Evolutionary conservation across 92 coral and sea anemone genomes (phyloP).

Genomic region (Chrysogorgia sp.): DNA sequence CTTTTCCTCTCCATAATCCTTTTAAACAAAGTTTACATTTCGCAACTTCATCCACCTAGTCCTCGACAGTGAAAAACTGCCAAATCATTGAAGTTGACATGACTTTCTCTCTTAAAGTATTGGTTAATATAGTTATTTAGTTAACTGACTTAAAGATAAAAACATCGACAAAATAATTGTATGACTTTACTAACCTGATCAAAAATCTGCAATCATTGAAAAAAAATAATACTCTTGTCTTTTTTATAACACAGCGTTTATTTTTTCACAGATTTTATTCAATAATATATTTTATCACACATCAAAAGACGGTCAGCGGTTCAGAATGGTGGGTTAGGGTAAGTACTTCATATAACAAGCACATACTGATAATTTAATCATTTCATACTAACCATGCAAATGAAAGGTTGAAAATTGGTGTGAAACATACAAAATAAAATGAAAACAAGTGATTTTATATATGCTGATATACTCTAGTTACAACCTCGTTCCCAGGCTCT

Average conservation of each 20-base stretch:
- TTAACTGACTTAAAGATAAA: not conserved
- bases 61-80: slow-evolving; percentile 36
- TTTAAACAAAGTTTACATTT: slow-evolving; percentile 21
- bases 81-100: slow-evolving; percentile 27
- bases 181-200: slow-evolving; percentile 17
- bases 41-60: slow-evolving; percentile 10
- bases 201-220: slow-evolving; percentile 20
- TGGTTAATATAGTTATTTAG: not conserved
- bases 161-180: slow-evolving; percentile 8
- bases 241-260: slow-evolving; percentile 16
- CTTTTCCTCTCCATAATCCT: slow-evolving; percentile 33
- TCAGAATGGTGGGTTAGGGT: slow-evolving; percentile 11
- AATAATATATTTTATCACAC: slow-evolving; percentile 6
- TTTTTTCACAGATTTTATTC: not conserved
- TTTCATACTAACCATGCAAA: slow-evolving; percentile 1
- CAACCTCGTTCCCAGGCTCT: too few species aligned
- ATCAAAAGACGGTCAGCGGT: slow-evolving; percentile 18
- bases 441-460: too few species aligned
- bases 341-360: slow-evolving; percentile 26
- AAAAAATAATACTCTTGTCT: slow-evolving; percentile 13
- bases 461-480: too few species aligned
- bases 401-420: too few species aligned
- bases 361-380: slow-evolving; percentile 20
- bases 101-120: slow-evolving; percentile 12
- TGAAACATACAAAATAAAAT: too few species aligned